Percentiles rank a stretch among this genome's conserved stretches.
Evolutionary conservation across 2,113 vertebrate genomes (phyloP).

Genomic region (Bambusicola thoracicus): DNA sequence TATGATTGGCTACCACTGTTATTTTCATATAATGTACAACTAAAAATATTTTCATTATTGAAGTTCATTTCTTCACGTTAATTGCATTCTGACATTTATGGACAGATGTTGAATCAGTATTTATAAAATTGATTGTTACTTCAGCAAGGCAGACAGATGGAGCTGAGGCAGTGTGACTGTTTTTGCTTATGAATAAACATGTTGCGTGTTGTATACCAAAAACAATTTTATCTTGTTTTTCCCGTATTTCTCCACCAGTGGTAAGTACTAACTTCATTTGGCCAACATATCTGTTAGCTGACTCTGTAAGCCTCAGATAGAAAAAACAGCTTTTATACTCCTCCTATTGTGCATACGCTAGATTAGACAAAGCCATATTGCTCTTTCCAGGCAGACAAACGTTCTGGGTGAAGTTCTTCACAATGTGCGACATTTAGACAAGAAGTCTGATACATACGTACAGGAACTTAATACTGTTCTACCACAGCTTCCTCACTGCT

Average conservation of each 20-base stretch:
- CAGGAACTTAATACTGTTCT: neutral
- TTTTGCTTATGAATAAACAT: conserved; percentile 32
- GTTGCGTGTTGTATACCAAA: neutral
- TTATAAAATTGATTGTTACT: conserved; percentile 35
- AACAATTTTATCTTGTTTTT: neutral
- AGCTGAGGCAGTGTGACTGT: neutral
- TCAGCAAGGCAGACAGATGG: conserved; percentile 11
- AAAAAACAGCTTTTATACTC: neutral
- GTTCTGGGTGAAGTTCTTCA: neutral
- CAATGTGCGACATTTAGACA: neutral
- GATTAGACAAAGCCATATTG: neutral
- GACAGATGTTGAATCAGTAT: conserved; percentile 20
- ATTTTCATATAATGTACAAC: neutral
- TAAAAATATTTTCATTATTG: conserved; percentile 30
- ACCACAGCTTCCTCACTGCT: neutral
- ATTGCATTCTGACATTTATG: conserved; percentile 26
- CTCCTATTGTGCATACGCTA: neutral
- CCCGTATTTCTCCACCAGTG: neutral
- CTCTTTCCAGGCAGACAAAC: neutral
- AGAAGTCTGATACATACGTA: neutral
- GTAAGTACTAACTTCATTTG: neutral
- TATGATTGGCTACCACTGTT: neutral
- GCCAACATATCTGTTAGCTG: neutral
- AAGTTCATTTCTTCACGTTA: conserved; percentile 16
- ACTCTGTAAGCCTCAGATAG: neutral